Conservation (phyloP, 1,140 invertebrate species). For the Brachystomella parvula region DNA sequence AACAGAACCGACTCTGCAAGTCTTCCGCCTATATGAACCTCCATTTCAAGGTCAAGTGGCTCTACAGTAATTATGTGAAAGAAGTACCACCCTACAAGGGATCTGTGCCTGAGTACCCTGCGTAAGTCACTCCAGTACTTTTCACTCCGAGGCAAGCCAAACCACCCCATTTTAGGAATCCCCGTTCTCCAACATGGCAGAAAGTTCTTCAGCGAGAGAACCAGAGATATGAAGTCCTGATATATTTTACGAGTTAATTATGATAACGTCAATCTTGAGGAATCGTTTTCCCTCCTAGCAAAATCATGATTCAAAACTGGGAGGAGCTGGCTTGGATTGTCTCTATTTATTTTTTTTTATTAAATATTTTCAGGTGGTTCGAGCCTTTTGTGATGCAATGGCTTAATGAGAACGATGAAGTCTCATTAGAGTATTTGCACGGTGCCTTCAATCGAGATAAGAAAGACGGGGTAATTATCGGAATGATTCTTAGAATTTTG, state of each 20-base stretch:
- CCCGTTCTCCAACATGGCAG: too few species aligned
- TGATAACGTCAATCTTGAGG: background rate
- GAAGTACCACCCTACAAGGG: constrained; percentile 95
- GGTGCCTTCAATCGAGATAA: constrained; percentile 98
- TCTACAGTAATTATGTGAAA: constrained; percentile 97
- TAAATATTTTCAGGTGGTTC: constrained; percentile 88
- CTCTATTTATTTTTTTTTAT: constrained; percentile 16
- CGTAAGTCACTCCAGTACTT: constrained; percentile 50
- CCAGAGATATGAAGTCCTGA: background rate
- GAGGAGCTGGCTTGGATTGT: background rate
- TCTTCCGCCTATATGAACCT: constrained; percentile 99
- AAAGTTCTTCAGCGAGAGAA: background rate
- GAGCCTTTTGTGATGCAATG: constrained; percentile 99
- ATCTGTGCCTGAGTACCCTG: constrained; percentile 87
- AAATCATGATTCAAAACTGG: background rate
- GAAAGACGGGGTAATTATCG: constrained; percentile 80
- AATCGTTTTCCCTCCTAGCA: background rate
- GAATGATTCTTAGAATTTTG: constrained; percentile 5
- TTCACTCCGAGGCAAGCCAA: too few species aligned
- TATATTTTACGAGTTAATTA: background rate
- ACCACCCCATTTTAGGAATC: too few species aligned
- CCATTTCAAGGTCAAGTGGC: constrained; percentile 98
- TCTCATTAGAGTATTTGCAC: constrained; percentile 95
- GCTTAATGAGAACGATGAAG: constrained; percentile 99
- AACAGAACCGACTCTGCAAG: constrained; percentile 88